Percentiles rank a stretch among this genome's conserved stretches.
Conservation (phyloP, 2,888 invertebrate genomes). For the Drosophila histrio region DNA sequence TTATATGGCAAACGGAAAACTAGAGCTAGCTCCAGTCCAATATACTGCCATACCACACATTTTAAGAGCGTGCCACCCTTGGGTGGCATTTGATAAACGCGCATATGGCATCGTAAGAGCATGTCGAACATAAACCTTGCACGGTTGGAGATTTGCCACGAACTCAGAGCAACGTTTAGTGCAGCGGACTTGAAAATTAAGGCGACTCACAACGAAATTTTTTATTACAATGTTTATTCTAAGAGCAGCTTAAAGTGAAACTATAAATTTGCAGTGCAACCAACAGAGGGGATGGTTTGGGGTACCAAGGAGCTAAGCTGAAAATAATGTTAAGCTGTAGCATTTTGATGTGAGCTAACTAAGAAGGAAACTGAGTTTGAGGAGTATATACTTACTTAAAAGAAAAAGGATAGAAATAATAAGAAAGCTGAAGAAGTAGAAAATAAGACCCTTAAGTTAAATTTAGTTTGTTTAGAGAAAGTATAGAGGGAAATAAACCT, state of each 20-base stretch:
- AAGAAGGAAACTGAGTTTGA: neutral
- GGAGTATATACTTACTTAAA: neutral
- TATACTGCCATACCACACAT: conserved; percentile 24
- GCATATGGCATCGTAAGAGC: conserved; percentile 72
- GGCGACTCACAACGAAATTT: conserved; percentile 37
- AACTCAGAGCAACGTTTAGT: conserved; percentile 52
- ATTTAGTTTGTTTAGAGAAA: neutral
- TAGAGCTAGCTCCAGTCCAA: conserved; percentile 46
- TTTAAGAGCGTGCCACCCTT: neutral
- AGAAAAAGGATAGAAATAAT: neutral
- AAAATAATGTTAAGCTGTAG: neutral
- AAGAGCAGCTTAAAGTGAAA: conserved; percentile 34
- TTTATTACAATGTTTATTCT: conserved; percentile 58
- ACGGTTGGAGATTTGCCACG: conserved; percentile 57
- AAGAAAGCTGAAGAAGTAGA: neutral
- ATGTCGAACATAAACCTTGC: conserved; percentile 75
- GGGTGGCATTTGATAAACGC: conserved; percentile 69
- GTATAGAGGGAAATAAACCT: neutral
- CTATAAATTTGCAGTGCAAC: conserved; percentile 32
- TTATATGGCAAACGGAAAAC: conserved; percentile 76
- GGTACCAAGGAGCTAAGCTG: neutral
- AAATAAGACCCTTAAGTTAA: neutral
- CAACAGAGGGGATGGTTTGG: neutral
- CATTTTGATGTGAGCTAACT: conserved; percentile 1
- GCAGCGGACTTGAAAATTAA: conserved; percentile 66